A percentile compares a stretch with the other conserved stretches of the same genome.
These are phyloP conservation scores for Lepus oiostolus DNA, from an alignment of 2,797 vertebrate species.

Conservation along the genomic window DNA sequence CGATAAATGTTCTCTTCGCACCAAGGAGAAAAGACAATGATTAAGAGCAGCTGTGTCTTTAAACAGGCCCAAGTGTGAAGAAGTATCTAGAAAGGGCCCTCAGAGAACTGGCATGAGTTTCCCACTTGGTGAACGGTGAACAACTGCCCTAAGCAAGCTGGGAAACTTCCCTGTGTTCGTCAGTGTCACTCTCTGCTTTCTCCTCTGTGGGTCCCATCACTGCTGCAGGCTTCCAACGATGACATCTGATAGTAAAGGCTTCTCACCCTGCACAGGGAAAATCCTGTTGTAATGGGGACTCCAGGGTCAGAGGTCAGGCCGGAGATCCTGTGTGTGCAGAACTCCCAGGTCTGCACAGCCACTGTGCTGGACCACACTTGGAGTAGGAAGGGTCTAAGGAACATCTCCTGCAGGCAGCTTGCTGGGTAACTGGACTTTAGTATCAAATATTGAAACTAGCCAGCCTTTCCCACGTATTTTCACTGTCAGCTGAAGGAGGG, in stretches of 20 bases:
- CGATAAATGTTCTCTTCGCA: constrained; percentile 65
- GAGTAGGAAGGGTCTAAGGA: not conserved
- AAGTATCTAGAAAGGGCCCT: constrained; percentile 55
- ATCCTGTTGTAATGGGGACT: not conserved
- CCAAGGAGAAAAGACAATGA: constrained; percentile 66
- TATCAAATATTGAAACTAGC: constrained; percentile 47
- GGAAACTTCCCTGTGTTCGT: not conserved
- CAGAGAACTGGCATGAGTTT: constrained; percentile 17
- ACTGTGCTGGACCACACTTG: not conserved
- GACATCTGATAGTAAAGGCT: not conserved
- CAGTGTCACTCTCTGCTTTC: not conserved
- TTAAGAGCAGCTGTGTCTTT: constrained; percentile 78
- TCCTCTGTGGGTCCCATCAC: not conserved
- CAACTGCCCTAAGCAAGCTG: not conserved
- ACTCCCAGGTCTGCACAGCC: not conserved
- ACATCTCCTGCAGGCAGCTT: not conserved
- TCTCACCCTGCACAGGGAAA: not conserved
- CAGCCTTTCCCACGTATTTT: not conserved
- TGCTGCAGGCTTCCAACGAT: not conserved
- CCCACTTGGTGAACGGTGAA: constrained; percentile 67
- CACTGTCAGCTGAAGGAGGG: not conserved
- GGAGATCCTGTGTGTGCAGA: not conserved
- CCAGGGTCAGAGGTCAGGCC: not conserved
- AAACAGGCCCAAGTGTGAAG: constrained; percentile 27
- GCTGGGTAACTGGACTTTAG: constrained; percentile 24